phyloP scores from a whole-genome alignment of 2,797 vertebrate genomes.

The Microtus californicus region DNA sequence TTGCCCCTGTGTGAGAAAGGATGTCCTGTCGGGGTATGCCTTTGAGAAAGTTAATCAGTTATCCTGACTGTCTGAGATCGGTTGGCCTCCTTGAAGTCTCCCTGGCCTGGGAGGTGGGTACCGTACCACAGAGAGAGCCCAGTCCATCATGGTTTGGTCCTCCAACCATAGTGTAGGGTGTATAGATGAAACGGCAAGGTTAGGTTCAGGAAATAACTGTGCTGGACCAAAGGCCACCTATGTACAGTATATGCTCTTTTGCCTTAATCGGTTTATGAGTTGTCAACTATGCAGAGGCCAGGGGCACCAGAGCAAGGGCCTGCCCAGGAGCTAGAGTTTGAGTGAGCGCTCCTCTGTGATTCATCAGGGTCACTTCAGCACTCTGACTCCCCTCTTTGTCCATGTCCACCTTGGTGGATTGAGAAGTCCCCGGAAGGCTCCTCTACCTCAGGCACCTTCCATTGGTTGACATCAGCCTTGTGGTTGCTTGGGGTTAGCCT shows the following conservation, averaged over 20 bases:
- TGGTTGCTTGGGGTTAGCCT: rapidly evolving
- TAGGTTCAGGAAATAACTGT: neutral
- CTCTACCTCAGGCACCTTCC: neutral
- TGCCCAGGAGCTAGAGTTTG: neutral
- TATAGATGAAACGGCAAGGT: rapidly evolving
- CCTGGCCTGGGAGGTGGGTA: rapidly evolving
- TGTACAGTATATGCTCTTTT: neutral
- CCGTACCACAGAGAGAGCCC: neutral
- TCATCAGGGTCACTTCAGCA: rapidly evolving
- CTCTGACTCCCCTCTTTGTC: neutral
- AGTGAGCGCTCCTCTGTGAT: rapidly evolving
- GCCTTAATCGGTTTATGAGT: neutral
- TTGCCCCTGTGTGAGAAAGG: neutral
- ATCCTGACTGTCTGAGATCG: neutral
- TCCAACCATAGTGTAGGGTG: neutral
- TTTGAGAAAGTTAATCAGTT: no score
- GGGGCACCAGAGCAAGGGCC: neutral
- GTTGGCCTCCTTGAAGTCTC: rapidly evolving
- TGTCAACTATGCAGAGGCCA: neutral
- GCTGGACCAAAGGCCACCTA: neutral
- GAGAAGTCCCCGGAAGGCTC: neutral
- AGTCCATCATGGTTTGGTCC: no score
- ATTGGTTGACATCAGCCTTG: rapidly evolving
- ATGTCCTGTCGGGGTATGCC: neutral
- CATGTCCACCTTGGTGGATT: neutral